Conservation (phyloP, 2,888 invertebrate species). For the Eupithecia insigniata region DNA sequence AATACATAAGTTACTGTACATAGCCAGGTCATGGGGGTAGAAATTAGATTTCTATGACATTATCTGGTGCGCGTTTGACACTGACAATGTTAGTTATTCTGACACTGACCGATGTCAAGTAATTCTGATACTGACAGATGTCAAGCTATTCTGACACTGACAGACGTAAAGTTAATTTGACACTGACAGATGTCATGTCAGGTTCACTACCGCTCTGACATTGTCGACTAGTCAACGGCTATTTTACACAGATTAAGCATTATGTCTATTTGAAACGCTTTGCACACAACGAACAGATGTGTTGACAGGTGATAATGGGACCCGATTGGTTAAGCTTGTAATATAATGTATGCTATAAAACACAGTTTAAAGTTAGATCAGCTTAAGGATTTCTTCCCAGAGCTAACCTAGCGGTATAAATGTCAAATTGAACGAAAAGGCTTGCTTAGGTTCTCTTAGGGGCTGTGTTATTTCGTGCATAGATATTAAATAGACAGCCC, state of each 20-base stretch:
- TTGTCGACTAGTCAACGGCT: conserved; percentile 32
- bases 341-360: not conserved
- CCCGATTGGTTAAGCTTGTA: conserved; percentile 2
- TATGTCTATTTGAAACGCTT: conserved; percentile 13
- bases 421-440: not conserved
- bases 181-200: conserved; percentile 32
- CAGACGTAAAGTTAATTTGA: conserved; percentile 32
- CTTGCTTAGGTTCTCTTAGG: not conserved
- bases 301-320: conserved; percentile 8
- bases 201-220: conserved; percentile 25
- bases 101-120: conserved; percentile 34
- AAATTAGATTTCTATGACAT: conserved; percentile 37
- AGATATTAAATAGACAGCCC: not conserved
- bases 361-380: not conserved
- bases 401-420: not conserved
- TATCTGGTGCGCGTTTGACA: conserved; percentile 35
- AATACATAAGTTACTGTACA: conserved; percentile 37
- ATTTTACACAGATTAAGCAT: conserved; percentile 11
- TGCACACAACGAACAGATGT: conserved; percentile 25
- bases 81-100: conserved; percentile 31
- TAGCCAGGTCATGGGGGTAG: conserved; percentile 39
- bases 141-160: conserved; percentile 32
- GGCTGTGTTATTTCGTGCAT: not conserved
- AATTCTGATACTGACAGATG: conserved; percentile 31
- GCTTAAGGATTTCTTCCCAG: not conserved